Evolutionary conservation across 2,888 invertebrate species (phyloP), one percentile per base, ranked within the genome.

Genomic region (Eudiplozoon nipponicum): DNA sequence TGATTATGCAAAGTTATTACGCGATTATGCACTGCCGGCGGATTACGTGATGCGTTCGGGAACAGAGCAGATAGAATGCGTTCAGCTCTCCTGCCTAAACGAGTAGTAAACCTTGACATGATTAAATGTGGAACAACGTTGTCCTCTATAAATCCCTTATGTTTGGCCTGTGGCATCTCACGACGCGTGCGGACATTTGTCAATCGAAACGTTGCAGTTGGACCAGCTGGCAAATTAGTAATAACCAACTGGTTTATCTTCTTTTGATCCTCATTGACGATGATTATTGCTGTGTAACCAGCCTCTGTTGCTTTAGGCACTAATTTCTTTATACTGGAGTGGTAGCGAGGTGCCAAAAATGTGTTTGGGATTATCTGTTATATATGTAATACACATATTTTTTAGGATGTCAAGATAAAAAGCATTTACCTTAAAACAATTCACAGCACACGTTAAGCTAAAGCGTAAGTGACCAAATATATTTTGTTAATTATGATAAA

Each of bases 1-100:
- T 98, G 94, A 62, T 98, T 94, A 60, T 98, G 94, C 57, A 98
- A 86, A 22, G 90, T 86, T 45, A 81, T 78, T 3, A 23, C 18
- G 2, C 39, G 11, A 13, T 21, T 17, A 21, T 39, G 38, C 3
- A 3, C 19, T 4, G n/a, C 21, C 2, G 23, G 34, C n/a, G 9
- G 7, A 7, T 20, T 22, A 4, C 39, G 15, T n/a, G 4, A 17
- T 2, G 7, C 5, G 57, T 75, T 70, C 60, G 84, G 80, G 55
- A 84, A 84, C 26, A 84, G 56, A 0, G 78, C 71, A 9, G 75
- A 49, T 43, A 84, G 62, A 75, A 81, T 77, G 49, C 84, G 67
- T 1, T 74, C 74, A 34, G 84, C 67, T 0, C 73, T 70, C 48
- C 74, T 62, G 36, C 86, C 86, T 4, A 31, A n/a, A 7, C 31